Evolutionary conservation across 1,140 invertebrate genomes (phyloP), one percentile per base, ranked within the genome.

Genomic region (Ostrea edulis): DNA sequence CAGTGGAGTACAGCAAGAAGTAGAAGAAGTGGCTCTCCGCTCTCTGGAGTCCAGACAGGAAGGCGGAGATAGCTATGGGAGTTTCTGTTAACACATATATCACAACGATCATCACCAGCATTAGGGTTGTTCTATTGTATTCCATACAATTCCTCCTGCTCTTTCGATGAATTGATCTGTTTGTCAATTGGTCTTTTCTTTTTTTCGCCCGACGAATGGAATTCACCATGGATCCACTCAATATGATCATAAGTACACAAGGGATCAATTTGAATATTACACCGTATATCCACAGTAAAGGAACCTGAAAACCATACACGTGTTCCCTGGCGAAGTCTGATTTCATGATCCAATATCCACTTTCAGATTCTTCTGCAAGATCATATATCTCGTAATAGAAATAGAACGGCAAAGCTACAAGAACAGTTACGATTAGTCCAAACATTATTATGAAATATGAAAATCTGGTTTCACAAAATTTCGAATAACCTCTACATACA

Each of bases 311-410:
- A 17, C n/a, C 44, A 54, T 52, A 20, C 17, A n/a, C 22, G n/a
- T 83, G 82, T 12, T 54, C 29, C 4, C 12, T 22, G 8, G 53
- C 44, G 20, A 83, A 83, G 22, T 53, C 51, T 52, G 82, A n/a
- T 54, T 83, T 83, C 52, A 35, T 52, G n/a, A 83, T 83, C 82
- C 82, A 83, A 54, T 52, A 83, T 53, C 53, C 53, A 52, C 53
- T 52, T 77, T 22, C 29, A 52, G 82, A 83, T 83, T 83, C n/a
- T 11, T 20, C 22, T 52, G 17, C 44, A 20, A 83, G 53, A n/a
- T 83, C 44, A 20, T 53, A 83, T 12, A 83, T 35, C n/a, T 83
- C 82, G 22, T 83, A 83, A 54, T 83, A 83, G 44, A 83, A 83
- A 52, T 83, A 83, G 25, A 83, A 83, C 17, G 82, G 82, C n/a